phyloP scores from a whole-genome alignment of 1,140 invertebrate species.

The Philotrypesis tridentata region DNA sequence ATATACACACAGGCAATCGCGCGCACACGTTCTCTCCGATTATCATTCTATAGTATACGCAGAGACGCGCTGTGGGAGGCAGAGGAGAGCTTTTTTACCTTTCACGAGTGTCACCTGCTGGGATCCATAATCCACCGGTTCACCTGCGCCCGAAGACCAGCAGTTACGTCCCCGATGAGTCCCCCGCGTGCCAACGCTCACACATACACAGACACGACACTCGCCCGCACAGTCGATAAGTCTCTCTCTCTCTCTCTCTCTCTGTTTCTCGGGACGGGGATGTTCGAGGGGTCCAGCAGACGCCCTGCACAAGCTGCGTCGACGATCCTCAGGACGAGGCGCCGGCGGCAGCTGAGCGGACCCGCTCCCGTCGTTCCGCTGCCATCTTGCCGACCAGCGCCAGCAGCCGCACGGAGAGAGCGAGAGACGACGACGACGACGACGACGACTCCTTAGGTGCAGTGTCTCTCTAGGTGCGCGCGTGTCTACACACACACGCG shows the following conservation, averaged over 20 bases:
- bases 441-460: too few species aligned
- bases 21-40: neutral
- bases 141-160: neutral
- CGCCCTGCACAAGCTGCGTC: conserved; percentile 47
- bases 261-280: too few species aligned
- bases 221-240: neutral
- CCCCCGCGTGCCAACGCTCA: neutral
- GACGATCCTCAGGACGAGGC: conserved; percentile 44
- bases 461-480: too few species aligned
- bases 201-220: neutral
- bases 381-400: conserved; percentile 65
- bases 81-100: conserved; percentile 41
- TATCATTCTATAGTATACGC: too few species aligned
- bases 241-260: too few species aligned
- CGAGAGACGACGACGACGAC: too few species aligned
- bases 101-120: conserved; percentile 54
- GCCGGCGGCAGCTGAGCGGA: neutral
- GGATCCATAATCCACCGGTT: conserved; percentile 44
- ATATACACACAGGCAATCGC: neutral
- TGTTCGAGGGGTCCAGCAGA: too few species aligned
- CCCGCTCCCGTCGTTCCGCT: conserved; percentile 18
- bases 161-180: conserved; percentile 50
- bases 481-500: too few species aligned
- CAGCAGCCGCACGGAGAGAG: conserved; percentile 10
- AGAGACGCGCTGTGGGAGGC: too few species aligned